A percentile compares a stretch with the other conserved stretches of the same genome.
Conservation (phyloP, 2,888 invertebrate species). For the Himalopsyche japonica region DNA sequence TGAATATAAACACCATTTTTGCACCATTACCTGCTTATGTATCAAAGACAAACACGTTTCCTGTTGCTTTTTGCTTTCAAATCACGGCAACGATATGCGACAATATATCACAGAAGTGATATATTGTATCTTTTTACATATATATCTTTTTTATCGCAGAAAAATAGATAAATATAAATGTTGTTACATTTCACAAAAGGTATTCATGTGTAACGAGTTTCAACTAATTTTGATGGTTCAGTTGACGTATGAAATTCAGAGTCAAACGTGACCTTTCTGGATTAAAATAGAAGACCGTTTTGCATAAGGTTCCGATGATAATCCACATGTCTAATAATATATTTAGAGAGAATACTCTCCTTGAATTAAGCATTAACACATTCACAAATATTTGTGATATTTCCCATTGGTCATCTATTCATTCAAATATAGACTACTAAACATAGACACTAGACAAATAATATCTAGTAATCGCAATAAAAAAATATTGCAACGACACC, state of each 20-base stretch:
- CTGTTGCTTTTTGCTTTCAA: neutral
- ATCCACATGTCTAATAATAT: no score
- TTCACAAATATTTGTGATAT: no score
- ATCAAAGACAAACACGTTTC: neutral
- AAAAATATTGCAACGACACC: no score
- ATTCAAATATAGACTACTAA: no score
- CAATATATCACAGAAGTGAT: neutral
- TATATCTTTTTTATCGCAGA: neutral
- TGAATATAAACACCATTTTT: slow-evolving; percentile 8
- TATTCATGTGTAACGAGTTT: neutral
- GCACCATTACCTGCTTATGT: neutral
- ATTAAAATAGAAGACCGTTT: neutral
- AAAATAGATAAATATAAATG: neutral
- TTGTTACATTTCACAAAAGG: neutral
- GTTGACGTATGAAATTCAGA: neutral
- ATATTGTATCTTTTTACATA: neutral
- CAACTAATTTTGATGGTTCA: neutral
- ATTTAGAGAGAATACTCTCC: no score
- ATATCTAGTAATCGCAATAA: no score
- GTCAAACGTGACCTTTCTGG: neutral
- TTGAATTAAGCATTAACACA: no score
- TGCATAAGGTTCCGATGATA: neutral
- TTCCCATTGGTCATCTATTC: no score
- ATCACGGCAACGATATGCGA: neutral
- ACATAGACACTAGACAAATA: no score